Base-by-base conservation (phyloP, 2,888 invertebrate species). In the Pyrocoelia pectoralis region DNA sequence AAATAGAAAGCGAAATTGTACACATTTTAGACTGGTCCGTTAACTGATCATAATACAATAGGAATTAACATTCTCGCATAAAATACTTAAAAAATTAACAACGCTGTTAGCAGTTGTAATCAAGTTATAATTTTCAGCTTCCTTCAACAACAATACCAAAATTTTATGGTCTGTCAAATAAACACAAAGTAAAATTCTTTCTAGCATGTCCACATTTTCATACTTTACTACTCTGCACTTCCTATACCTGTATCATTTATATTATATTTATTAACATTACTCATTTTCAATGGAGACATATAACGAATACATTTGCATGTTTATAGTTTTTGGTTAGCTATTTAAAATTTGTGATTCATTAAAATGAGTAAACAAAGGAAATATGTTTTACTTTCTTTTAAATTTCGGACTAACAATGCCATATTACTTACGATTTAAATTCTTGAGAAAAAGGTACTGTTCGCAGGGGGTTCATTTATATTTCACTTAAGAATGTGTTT, bases 91-190 rank as follows among this genome's bases (percentile, higher is more conserved):
- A 46, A 46, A 46, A 46, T 46, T 46, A 46, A 46, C 46, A 46
- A 46, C 17, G 46, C 46, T 46, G 46, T 46, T 46, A 46, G 46
- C 46, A 46, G 46, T 46, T 46, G 46, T 46, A 46, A 46, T 46
- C 46, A 46, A 46, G 46, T 46, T 46, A 46, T 46, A 46, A 46
- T 46, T 46, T 46, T 46, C 46, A 46, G 46, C 46, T 46, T 46
- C 46, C 46, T 46, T 46, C 17, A 46, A 46, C 46, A 46, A 46
- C 46, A 46, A 46, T 46, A 46, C 46, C 46, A 46, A 46, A 46
- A 46, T 46, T 46, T 46, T 46, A 46, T 46, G 46, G 46, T 46
- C 46, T 18, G 46, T 46, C 46, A 46, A 46, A 46, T 46, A 46
- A 46, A 46, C 18, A 46, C 46, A 46, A 46, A 46, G 46, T 46